Percentiles rank a stretch among this genome's conserved stretches.
Evolutionary conservation across 1,140 invertebrate genomes (phyloP).

Genomic region (Lasaia peninsularis): DNA sequence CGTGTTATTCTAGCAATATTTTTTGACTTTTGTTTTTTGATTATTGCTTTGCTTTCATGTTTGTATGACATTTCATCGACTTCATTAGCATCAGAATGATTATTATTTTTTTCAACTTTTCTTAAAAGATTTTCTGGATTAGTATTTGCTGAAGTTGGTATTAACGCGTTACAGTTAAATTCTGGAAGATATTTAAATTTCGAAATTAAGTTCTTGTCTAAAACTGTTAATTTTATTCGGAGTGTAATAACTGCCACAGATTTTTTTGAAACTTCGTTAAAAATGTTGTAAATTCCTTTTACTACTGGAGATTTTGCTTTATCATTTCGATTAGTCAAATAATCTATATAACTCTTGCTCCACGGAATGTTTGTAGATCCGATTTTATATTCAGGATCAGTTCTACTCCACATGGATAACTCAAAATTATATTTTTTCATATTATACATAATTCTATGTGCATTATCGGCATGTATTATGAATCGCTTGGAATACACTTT

Average conservation of each 20-base stretch:
- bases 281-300: slow-evolving; percentile 37
- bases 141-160: slow-evolving; percentile 22
- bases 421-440: slow-evolving; percentile 50
- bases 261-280: slow-evolving; percentile 36
- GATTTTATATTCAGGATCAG: slow-evolving; percentile 29
- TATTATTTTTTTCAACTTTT: background rate
- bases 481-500: slow-evolving; percentile 30
- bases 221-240: slow-evolving; percentile 40
- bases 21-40: background rate
- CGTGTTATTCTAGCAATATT: too few species aligned
- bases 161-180: slow-evolving; percentile 21
- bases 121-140: slow-evolving; percentile 15
- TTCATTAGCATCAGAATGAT: background rate
- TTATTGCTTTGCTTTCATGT: too few species aligned
- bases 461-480: slow-evolving; percentile 35
- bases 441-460: slow-evolving; percentile 33
- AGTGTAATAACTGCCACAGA: slow-evolving; percentile 42
- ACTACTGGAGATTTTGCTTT: slow-evolving; percentile 22
- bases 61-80: background rate
- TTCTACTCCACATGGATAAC: slow-evolving; percentile 41
- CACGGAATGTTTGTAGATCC: slow-evolving; percentile 43
- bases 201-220: slow-evolving; percentile 25
- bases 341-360: slow-evolving; percentile 36
- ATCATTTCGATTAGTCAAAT: slow-evolving; percentile 34
- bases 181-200: slow-evolving; percentile 24